Evolutionary conservation across 2,888 invertebrate genomes (phyloP).

Genomic region (Coleophora flavipennella): DNA sequence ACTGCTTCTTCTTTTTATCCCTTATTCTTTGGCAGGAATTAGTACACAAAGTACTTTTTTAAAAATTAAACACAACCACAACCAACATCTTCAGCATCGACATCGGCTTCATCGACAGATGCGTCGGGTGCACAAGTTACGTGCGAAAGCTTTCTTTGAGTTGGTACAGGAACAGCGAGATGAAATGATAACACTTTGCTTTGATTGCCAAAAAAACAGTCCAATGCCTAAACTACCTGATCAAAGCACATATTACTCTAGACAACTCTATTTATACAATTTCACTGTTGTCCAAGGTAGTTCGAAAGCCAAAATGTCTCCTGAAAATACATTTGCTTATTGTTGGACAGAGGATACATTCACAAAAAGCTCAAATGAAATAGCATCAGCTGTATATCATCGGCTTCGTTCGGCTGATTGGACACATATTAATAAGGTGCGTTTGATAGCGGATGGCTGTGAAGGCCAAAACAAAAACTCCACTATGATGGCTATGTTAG

Average conservation of each 20-base stretch:
- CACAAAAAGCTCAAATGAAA: constrained; percentile 26
- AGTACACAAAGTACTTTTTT: no score
- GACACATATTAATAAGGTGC: constrained; percentile 10
- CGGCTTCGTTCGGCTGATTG: constrained; percentile 6
- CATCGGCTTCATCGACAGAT: no score
- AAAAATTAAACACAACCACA: no score
- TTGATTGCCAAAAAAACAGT: constrained; percentile 30
- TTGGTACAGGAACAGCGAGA: constrained; percentile 15
- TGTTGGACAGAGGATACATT: constrained; percentile 25
- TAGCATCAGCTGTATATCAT: constrained; percentile 24
- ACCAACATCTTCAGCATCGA: no score
- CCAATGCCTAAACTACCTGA: constrained; percentile 24
- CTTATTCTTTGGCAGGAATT: no score
- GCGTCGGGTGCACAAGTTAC: background rate
- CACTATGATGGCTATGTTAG: constrained; percentile 11
- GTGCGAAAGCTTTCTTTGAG: constrained; percentile 12
- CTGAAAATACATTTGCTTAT: constrained; percentile 14
- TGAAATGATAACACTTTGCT: constrained; percentile 15
- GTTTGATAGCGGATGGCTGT: constrained; percentile 26
- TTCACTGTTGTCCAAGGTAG: constrained; percentile 2
- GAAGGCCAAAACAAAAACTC: constrained; percentile 28
- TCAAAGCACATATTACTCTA: constrained; percentile 24
- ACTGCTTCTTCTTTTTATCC: no score
- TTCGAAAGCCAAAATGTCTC: background rate
- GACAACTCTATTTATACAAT: constrained; percentile 13